Base-by-base conservation (phyloP, 2,797 vertebrate genomes). In the Rallus crepitans region DNA sequence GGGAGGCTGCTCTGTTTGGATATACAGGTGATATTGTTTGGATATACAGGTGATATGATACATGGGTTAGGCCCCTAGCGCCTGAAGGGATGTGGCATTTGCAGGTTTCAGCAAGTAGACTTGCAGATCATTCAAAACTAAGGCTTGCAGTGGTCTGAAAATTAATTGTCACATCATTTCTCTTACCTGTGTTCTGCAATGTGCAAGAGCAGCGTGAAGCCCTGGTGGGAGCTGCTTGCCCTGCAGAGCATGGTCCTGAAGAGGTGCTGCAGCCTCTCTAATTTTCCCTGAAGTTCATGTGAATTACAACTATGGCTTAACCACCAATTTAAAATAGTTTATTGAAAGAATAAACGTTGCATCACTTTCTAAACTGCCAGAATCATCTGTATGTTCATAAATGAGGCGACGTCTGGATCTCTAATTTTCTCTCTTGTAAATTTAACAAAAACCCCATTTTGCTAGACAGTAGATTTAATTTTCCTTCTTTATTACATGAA, bases 261-360 rank as follows among this genome's bases (percentile, higher is more conserved):
- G 39, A 94, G 39, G 25, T 86, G 39, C 45, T 83, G 69, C 33
- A 82, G 61, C 37, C 3, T 0, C 89, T 73, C 81, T 64, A 37
- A 20, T 53, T 82, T 73, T 52, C 31, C 35, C 55, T 39, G 33
- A 16, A 42, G 64, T 31, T 72, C 50, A 52, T 2, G 0, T 39
- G 57, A 66, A 59, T 90, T 85, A 55, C 37, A 65, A 31, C 27
- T 68, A 8, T 7, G 47, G 53, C 24, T 55, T 78, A 73, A 89
- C 17, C 64, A 75, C 17, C 30, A 75, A 52, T 82, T 87, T 61
- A 7, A 82, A 81, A 48, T 7, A 68, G 11, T 68, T 82, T 68
- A 57, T 81, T 82, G 71, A 91, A 96, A 65, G 68, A 80, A 77
- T 59, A 93, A 97, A 71, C 21, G 50, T 69, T 82, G 35, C 50